phyloP scores from a whole-genome alignment of 1,140 invertebrate genomes.

The Leptestheria dahalacensis region DNA sequence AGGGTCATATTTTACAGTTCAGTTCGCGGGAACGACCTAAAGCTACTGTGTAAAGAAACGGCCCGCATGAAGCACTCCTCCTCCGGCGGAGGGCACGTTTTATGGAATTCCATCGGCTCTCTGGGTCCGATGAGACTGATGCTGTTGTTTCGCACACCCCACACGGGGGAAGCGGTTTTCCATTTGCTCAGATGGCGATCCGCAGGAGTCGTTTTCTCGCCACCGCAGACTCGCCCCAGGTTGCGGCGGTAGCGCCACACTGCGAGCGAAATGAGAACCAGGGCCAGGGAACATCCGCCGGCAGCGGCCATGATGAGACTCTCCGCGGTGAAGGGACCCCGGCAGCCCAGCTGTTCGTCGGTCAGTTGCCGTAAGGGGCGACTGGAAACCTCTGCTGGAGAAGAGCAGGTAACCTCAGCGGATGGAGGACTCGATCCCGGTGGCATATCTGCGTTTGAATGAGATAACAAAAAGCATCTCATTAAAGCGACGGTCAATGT shows the following conservation, averaged over 20 bases:
- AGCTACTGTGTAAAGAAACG: conserved; percentile 13
- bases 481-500: no score
- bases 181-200: background rate
- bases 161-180: conserved; percentile 13
- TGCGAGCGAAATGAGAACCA: conserved; percentile 49
- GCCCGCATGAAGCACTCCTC: conserved; percentile 12
- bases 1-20: conserved; percentile 13
- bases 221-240: conserved; percentile 48
- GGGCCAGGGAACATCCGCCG: conserved; percentile 40
- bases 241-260: conserved; percentile 57
- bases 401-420: conserved; percentile 45
- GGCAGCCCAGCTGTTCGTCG: conserved; percentile 59
- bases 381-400: conserved; percentile 50
- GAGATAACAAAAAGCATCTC: no score
- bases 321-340: conserved; percentile 53
- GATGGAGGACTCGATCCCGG: no score
- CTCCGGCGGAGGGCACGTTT: conserved; percentile 10
- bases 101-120: conserved; percentile 7
- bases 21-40: conserved; percentile 12
- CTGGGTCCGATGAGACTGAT: conserved; percentile 1
- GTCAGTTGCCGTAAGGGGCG: conserved; percentile 47
- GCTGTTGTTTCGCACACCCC: background rate
- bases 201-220: background rate
- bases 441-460: no score
- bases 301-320: conserved; percentile 51